Base-by-base conservation (phyloP, 1,140 invertebrate genomes). In the Brachionus rubens region DNA sequence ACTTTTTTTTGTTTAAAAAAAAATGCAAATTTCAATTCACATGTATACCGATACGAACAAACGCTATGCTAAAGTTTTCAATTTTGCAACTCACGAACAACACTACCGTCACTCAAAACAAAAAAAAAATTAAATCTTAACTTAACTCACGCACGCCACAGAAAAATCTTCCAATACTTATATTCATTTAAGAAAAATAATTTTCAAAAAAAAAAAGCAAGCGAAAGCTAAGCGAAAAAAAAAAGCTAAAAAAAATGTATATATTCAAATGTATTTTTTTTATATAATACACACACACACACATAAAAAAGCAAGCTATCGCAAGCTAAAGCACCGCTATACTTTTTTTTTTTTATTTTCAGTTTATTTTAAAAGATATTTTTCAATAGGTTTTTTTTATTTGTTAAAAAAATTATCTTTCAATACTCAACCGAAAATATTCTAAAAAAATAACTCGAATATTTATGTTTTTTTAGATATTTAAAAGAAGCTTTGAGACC, bases 141-240 rank as follows among this genome's bases (percentile, higher is more conserved):
- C 30, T 36, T 36, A 59, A 59, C 54, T 59, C 54, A 59, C 54
- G 54, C 54, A 59, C 54, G 54, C 54, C 54, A 59, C 54, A 59
- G 54, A 36, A 59, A 59, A 59, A 33, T 21, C 30, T 59, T 59
- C 54, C 54, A 59, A 59, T 59, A 36, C 54, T 59, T 59, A 59
- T 59, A 59, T 59, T 33, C 30, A 59, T 59, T 59, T 36, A 59
- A 59, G 33, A 3, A 36, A 36, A 5, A 5, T 36, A 5, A 5
- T 9, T 36, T 33, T 36, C 36, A 33, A 16, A 33, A 59, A 59
- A 59, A 16, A 36, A 36, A 54, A 59, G 54, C 54, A 59, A 59
- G 54, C 54, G 54, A 28, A 33, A 59, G 36, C 33, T 36, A 28
- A 56, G 30, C 52, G 36, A 33, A 26, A 54, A 54, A 54, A 59